These are phyloP conservation scores for Minunthozetes semirufus DNA, from an alignment of 2,888 invertebrate species.

Conservation along the genomic window DNA sequence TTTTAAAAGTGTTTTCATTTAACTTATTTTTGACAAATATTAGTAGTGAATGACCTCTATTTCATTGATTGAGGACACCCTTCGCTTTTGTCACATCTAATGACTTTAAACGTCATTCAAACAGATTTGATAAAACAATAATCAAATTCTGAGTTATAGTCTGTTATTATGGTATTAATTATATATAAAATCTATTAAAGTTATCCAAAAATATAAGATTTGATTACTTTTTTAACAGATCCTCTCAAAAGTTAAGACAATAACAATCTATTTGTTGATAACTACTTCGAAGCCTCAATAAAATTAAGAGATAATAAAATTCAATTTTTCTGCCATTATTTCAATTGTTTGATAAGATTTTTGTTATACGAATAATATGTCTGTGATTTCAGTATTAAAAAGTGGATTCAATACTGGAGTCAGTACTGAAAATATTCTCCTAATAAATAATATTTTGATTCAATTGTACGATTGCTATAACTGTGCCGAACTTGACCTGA, in stretches of 20 bases:
- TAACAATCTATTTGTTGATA: background rate
- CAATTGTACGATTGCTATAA: conserved; percentile 18
- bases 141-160: background rate
- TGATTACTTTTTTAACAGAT: background rate
- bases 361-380: no score
- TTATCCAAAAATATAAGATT: background rate
- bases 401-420: background rate
- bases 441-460: background rate
- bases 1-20: background rate
- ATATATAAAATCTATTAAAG: no score
- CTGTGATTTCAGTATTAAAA: background rate
- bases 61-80: conserved; percentile 30
- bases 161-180: background rate
- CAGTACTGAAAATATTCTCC: background rate
- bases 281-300: background rate
- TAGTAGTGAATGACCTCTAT: background rate
- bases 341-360: background rate
- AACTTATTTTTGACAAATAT: background rate
- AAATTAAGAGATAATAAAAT: no score
- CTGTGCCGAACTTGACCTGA: conserved; percentile 27
- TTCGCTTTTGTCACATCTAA: conserved; percentile 16
- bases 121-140: background rate
- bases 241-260: conserved; percentile 3
- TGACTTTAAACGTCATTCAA: background rate
- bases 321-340: no score